Conservation (phyloP, 1,140 invertebrate species). For the Ylistrum balloti region DNA sequence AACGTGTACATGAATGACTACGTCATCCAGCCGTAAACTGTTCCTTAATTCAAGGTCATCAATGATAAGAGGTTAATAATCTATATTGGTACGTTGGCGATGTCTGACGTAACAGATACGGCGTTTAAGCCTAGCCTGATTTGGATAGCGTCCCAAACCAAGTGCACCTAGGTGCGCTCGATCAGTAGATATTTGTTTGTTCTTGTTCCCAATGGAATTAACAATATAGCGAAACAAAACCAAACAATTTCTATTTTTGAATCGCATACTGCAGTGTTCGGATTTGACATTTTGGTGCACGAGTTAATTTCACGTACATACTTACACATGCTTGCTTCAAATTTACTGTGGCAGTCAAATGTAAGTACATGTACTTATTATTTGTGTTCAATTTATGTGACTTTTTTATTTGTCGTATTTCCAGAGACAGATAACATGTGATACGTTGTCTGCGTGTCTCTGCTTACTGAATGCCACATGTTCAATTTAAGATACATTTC, state of each 20-base stretch:
- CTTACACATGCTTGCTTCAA: neutral
- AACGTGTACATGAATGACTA: constrained; percentile 6
- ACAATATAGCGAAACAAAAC: neutral
- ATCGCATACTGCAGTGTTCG: neutral
- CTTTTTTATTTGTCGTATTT: neutral
- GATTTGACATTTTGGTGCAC: neutral
- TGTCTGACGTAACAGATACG: neutral
- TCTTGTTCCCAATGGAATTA: neutral
- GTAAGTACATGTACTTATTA: neutral
- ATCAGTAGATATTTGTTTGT: neutral
- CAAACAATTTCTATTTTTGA: constrained; percentile 10
- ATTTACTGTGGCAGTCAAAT: neutral
- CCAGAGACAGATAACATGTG: neutral
- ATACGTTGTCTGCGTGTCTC: neutral
- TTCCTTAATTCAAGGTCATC: constrained; percentile 18
- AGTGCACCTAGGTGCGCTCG: constrained; percentile 36
- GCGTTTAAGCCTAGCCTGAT: neutral
- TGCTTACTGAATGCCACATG: neutral
- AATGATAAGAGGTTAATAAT: constrained; percentile 6
- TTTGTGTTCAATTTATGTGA: neutral
- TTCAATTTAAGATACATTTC: neutral
- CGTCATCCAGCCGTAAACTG: neutral
- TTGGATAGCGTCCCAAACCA: neutral
- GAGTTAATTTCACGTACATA: neutral
- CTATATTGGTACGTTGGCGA: neutral